Evolutionary conservation across 2,888 invertebrate genomes (phyloP).

Genomic region (Apotomis capreana): DNA sequence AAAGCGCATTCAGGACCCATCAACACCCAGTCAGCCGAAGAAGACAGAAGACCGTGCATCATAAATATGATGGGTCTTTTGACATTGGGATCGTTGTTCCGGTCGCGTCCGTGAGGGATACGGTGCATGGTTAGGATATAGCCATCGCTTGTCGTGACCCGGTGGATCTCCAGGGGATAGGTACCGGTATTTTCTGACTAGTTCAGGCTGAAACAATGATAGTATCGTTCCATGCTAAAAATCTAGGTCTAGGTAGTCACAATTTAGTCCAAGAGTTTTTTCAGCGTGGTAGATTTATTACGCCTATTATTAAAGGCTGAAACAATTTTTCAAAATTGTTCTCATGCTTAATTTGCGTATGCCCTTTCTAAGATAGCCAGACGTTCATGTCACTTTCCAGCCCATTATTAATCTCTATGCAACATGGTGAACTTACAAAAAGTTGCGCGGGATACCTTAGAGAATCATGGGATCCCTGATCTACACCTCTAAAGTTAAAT

Average conservation of each 20-base stretch:
- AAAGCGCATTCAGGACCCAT: conserved; percentile 87
- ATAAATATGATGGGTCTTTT: conserved; percentile 84
- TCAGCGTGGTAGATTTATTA: no score
- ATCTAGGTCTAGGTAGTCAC: no score
- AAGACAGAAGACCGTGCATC: conserved; percentile 88
- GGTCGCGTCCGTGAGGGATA: conserved; percentile 84
- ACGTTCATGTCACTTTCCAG: no score
- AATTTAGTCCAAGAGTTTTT: no score
- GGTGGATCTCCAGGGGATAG: conserved; percentile 85
- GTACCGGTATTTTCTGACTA: conserved; percentile 85
- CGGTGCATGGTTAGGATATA: conserved; percentile 90
- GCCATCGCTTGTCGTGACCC: conserved; percentile 88
- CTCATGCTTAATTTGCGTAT: no score
- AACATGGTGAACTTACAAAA: no score
- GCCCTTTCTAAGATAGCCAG: no score
- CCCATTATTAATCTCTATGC: no score
- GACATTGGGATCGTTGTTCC: conserved; percentile 64
- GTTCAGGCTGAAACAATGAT: conserved; percentile 68
- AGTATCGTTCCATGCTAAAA: neutral
- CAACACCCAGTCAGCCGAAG: conserved; percentile 89
- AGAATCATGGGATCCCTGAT: no score
- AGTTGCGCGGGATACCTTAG: no score
- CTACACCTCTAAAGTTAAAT: neutral
- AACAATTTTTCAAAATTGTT: no score
- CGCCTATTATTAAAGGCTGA: no score